Conservation (phyloP, 2,888 invertebrate genomes). For the Monochamus alternatus region DNA sequence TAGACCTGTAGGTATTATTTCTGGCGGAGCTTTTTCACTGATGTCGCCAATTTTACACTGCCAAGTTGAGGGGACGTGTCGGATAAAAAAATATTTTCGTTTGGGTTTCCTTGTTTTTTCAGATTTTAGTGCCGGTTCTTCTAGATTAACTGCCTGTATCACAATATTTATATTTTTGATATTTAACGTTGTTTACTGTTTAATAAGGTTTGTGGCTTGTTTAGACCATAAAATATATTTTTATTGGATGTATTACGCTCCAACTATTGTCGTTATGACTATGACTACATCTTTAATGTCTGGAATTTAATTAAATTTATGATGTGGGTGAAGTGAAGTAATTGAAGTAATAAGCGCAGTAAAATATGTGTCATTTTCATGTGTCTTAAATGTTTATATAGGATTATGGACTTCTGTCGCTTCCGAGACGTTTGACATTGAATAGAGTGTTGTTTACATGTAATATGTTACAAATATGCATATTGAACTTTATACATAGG, state of each 20-base stretch:
- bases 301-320: background rate
- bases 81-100: background rate
- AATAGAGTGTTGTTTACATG: too few species aligned
- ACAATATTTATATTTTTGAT: constrained; percentile 4
- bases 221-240: background rate
- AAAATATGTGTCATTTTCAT: background rate
- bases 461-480: background rate
- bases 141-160: too few species aligned
- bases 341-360: background rate
- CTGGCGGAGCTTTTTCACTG: constrained; percentile 34
- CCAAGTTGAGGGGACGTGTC: background rate
- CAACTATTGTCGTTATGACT: too few species aligned
- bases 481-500: too few species aligned
- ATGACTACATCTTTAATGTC: background rate
- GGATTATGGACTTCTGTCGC: too few species aligned
- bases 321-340: background rate
- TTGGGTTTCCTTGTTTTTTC: constrained; percentile 13
- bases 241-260: background rate
- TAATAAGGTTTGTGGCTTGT: background rate
- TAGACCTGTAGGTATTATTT: constrained; percentile 40
- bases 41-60: constrained; percentile 15
- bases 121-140: background rate
- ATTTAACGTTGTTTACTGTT: constrained; percentile 8
- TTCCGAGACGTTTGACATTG: too few species aligned
- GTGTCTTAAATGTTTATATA: background rate